These are phyloP conservation scores for Pocillopora grandis DNA, from an alignment of 92 coral and sea anemone genomes.

Conservation along the genomic window DNA sequence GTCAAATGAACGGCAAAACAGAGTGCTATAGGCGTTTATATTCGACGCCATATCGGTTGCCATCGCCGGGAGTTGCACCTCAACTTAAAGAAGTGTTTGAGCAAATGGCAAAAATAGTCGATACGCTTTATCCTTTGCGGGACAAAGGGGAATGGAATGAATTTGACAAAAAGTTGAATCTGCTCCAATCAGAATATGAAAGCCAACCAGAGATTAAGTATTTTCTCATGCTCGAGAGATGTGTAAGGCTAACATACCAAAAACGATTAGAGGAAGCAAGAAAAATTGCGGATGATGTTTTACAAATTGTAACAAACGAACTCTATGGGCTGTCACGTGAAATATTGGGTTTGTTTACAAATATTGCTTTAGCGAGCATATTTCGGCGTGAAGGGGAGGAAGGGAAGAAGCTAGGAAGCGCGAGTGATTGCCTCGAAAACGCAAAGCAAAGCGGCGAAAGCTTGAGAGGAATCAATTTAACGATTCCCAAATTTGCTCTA, in stretches of 20 bases:
- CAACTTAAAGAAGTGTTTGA: neutral
- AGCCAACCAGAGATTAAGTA: neutral
- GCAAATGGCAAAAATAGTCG: neutral
- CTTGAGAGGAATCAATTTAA: neutral
- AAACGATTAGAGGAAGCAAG: neutral
- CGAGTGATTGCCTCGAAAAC: neutral
- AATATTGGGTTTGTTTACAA: neutral
- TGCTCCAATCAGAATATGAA: neutral
- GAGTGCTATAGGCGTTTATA: neutral
- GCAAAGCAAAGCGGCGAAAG: neutral
- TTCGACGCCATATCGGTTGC: neutral
- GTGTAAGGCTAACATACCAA: neutral
- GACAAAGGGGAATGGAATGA: neutral
- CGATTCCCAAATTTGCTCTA: neutral
- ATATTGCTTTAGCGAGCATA: slow-evolving; percentile 1
- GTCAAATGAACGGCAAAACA: neutral
- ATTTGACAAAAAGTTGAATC: neutral
- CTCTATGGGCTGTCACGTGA: neutral
- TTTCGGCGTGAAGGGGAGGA: neutral
- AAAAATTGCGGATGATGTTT: neutral
- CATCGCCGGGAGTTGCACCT: neutral
- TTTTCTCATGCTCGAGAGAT: neutral
- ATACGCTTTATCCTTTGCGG: slow-evolving; percentile 1
- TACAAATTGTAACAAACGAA: neutral
- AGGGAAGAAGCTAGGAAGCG: neutral